Evolutionary conservation across 2,888 invertebrate genomes (phyloP).

Genomic region (Cryptocephalus primarius): DNA sequence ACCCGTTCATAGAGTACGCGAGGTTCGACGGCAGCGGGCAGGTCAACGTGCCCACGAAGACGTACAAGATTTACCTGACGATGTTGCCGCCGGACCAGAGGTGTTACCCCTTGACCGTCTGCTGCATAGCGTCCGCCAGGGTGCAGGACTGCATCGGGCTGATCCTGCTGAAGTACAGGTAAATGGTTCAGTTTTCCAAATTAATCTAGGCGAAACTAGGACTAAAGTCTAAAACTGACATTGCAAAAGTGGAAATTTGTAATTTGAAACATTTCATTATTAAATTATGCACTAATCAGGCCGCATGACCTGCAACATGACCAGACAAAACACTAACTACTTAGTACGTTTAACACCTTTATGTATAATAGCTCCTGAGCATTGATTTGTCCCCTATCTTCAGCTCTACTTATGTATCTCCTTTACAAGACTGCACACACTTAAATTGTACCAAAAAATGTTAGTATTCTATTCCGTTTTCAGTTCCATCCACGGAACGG

Average conservation of each 20-base stretch:
- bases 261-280: too few relatives aligned
- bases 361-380: too few relatives aligned
- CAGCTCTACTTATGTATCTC: too few relatives aligned
- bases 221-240: background rate
- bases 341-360: too few relatives aligned
- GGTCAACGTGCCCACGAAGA: slow-evolving; percentile 65
- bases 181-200: slow-evolving; percentile 15
- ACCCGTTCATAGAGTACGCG: slow-evolving; percentile 82
- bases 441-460: too few relatives aligned
- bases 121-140: slow-evolving; percentile 73
- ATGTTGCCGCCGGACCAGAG: slow-evolving; percentile 74
- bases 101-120: slow-evolving; percentile 72
- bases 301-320: too few relatives aligned
- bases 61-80: slow-evolving; percentile 82
- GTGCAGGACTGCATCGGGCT: slow-evolving; percentile 87
- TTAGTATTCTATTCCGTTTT: slow-evolving; percentile 7
- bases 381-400: too few relatives aligned
- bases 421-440: too few relatives aligned
- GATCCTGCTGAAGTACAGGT: slow-evolving; percentile 77
- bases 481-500: slow-evolving; percentile 48
- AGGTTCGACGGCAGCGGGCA: slow-evolving; percentile 86
- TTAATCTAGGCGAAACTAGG: too few relatives aligned
- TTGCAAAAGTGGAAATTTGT: background rate
- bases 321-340: too few relatives aligned
- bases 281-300: too few relatives aligned